These are phyloP conservation scores for Diploptera punctata DNA, from an alignment of 2,888 invertebrate species.

Conservation along the genomic window DNA sequence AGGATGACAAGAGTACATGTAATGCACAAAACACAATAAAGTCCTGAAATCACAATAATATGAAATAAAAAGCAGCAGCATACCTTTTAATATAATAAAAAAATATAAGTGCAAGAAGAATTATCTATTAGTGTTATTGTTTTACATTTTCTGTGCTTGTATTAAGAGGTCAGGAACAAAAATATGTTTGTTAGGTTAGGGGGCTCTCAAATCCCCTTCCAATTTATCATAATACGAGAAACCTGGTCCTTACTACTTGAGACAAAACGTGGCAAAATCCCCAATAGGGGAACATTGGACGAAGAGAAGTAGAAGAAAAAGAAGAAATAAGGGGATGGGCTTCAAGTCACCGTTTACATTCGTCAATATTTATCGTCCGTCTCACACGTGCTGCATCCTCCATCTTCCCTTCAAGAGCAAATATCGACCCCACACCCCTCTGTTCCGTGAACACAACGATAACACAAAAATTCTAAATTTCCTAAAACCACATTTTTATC, in stretches of 20 bases:
- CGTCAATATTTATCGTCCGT: slow-evolving; percentile 29
- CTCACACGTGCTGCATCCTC: background rate
- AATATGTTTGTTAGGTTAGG: background rate
- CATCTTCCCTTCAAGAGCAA: background rate
- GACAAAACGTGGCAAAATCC: background rate
- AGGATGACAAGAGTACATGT: too few relatives aligned
- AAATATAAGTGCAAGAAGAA: too few relatives aligned
- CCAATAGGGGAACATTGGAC: background rate
- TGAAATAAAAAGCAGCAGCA: too few relatives aligned
- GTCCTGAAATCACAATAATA: too few relatives aligned
- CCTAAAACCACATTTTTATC: too few relatives aligned
- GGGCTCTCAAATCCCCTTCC: background rate
- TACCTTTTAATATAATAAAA: too few relatives aligned
- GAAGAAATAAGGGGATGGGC: background rate
- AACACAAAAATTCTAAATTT: too few relatives aligned
- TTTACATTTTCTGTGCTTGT: background rate
- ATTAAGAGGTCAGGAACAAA: background rate
- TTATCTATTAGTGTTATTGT: too few relatives aligned
- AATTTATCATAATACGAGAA: slow-evolving; percentile 1
- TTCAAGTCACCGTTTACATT: slow-evolving; percentile 17
- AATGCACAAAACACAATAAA: too few relatives aligned
- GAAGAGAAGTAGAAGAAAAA: too few relatives aligned
- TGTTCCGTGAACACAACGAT: too few relatives aligned
- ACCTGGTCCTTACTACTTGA: background rate
- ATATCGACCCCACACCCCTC: background rate